Conservation (phyloP, 2,113 vertebrate genomes). For the Scolopax mira region DNA sequence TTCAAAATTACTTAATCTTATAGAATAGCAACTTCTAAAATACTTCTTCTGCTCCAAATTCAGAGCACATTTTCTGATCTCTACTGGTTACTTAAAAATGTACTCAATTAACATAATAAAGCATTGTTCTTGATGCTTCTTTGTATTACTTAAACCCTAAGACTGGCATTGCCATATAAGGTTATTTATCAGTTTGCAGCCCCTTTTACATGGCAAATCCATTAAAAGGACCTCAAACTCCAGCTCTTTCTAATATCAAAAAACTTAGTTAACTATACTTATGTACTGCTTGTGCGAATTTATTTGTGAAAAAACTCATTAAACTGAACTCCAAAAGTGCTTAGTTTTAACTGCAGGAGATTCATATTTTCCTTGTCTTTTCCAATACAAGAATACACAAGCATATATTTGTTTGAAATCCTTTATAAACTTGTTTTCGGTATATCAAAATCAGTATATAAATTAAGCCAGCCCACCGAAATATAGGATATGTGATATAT, state of each 20-base stretch:
- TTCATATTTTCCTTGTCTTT: not conserved
- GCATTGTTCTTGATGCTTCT: not conserved
- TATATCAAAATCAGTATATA: not conserved
- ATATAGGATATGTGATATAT: not conserved
- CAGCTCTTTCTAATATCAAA: not conserved
- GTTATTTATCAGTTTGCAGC: not conserved
- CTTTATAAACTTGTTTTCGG: not conserved
- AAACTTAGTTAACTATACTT: not conserved
- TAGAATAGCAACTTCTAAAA: not conserved
- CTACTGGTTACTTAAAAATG: not conserved
- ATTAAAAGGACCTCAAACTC: not conserved
- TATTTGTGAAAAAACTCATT: not conserved
- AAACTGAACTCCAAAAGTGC: not conserved
- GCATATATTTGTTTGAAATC: not conserved
- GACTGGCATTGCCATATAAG: not conserved
- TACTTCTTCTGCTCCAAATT: not conserved
- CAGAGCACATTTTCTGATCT: not conserved
- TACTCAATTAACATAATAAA: not conserved
- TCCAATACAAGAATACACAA: not conserved
- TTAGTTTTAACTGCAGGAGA: not conserved
- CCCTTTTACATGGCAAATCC: not conserved
- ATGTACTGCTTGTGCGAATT: not conserved
- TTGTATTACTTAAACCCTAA: not conserved
- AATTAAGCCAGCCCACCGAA: not conserved
- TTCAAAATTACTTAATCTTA: not conserved